Evolutionary conservation across 2,888 invertebrate genomes (phyloP).

Genomic region (Drosophila peninsularis): DNA sequence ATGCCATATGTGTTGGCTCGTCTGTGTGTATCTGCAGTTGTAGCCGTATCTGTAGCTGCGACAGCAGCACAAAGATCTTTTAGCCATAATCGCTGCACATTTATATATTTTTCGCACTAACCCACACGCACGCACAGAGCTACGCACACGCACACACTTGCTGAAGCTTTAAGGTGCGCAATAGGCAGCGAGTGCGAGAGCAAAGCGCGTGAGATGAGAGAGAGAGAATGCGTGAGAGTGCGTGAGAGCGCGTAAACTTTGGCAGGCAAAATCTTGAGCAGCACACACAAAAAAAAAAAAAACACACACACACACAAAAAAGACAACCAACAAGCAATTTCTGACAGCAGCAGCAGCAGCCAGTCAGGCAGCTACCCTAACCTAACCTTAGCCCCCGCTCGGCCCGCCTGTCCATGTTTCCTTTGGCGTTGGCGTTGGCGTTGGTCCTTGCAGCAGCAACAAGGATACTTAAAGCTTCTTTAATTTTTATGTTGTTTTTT

Average conservation of each 20-base stretch:
- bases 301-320: conserved; percentile 20
- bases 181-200: conserved; percentile 23
- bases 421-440: conserved; percentile 62
- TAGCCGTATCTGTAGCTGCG: conserved; percentile 41
- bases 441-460: conserved; percentile 52
- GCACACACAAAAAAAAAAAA: conserved; percentile 15
- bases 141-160: conserved; percentile 11
- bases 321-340: conserved; percentile 50
- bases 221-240: conserved; percentile 41
- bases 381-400: not conserved
- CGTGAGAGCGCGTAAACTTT: conserved; percentile 71
- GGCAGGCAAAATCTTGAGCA: conserved; percentile 65
- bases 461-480: conserved; percentile 81
- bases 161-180: conserved; percentile 69
- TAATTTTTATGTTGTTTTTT: conserved; percentile 74
- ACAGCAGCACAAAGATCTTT: conserved; percentile 65
- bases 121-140: conserved; percentile 26
- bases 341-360: conserved; percentile 31
- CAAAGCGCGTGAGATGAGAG: conserved; percentile 24
- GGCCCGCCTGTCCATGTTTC: conserved; percentile 23
- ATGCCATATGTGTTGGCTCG: conserved; percentile 21
- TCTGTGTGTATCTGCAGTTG: conserved; percentile 4
- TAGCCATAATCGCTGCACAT: conserved; percentile 76
- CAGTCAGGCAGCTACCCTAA: conserved; percentile 8
- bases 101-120: conserved; percentile 65